Base-by-base conservation (phyloP, 2,888 invertebrate species). In the Shargacucullia verbasci region DNA sequence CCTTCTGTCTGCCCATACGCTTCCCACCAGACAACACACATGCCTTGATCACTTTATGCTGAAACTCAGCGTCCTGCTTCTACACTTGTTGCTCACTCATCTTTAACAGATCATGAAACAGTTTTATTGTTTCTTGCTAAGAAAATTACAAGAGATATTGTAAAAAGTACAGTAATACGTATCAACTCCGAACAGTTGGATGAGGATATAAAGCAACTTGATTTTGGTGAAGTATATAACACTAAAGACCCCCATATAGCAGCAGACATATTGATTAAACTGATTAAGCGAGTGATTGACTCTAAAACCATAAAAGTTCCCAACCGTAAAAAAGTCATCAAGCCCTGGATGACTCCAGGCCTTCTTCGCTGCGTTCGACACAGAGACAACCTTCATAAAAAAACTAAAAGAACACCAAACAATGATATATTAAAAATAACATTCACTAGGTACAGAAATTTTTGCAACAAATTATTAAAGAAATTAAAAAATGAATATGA, bases 31-130 rank as follows among this genome's bases (percentile, higher is more conserved):
- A 0, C 41, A 12, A 10, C 6, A 40, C 0, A 7, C 49, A 0
- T 58, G 58, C 29, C 37, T 58, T 9, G 58, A 52, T 31, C 52
- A 58, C 11, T 7, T 53, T 8, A 25, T 38, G 0, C 14, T 47
- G 5, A 59, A 53, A 39, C 53, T 11, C 6, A 2, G 1, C 15
- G 20, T 0, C 47, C 47, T 10, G 59, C 59, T 10, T 20, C 9
- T 9, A 44, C 52, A 1, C 6, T 15, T 10, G 58, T 58, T 0
- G 54, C 59, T 1, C 44, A 54, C 11, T 45, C 53, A 12, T 38
- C 53, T 7, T 4, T 53, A 12, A 53, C 53, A 8, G 44, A 53
- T 9, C 53, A 54, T 11, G 53, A 54, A 9, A 39, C 39, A 1
- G 33, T 59, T 1, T 4, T 59, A n/a, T 31, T 54, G 0, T 59